Evolutionary conservation across 2,888 invertebrate genomes (phyloP), one percentile per base, ranked within the genome.

Genomic region (Drosophila aldrichi): DNA sequence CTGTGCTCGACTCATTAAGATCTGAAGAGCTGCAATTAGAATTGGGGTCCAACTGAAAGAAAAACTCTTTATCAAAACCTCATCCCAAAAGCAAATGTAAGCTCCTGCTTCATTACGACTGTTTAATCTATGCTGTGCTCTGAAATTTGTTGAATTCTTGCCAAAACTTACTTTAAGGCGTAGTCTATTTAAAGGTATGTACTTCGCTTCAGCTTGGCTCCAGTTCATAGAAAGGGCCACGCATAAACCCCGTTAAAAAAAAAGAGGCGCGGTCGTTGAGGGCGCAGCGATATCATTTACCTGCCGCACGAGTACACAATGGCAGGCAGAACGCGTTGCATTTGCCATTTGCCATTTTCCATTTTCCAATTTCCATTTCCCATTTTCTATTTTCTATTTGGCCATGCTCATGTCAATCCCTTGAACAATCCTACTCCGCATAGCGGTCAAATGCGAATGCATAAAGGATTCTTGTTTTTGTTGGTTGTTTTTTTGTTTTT

Each of bases 391-490:
- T 22, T 38, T 54, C 25, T 12, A 40, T 40, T 40, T 40, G 22
- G n/a, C 44, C 55, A 43, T 61, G 63, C 67, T 40, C 57, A 49
- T 52, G 44, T 49, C 69, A 69, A 57, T 76, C 64, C 59, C 64
- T 43, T 40, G 32, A 55, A 71, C 63, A 66, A 58, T 49, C 59
- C 60, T 18, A 32, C 25, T 60, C 41, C 46, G 63, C 65, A 61
- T 41, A 46, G 78, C 64, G 72, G 69, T 64, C 67, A 52, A 65
- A 48, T 60, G 54, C 77, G 70, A 81, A 79, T 77, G 84, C 66
- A 77, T 69, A 75, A 73, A 73, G 64, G 87, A 68, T 70, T 72
- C 81, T 79, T 25, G 25, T 1, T 10, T 32, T 32, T 10, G 9
- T 10, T 9, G 10, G 3, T 32, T 32, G 2, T 32, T 32, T 9